Percentiles rank a stretch among this genome's conserved stretches.
phyloP scores from a whole-genome alignment of 2,888 invertebrate genomes.

The Meliscaeva auricollis region DNA sequence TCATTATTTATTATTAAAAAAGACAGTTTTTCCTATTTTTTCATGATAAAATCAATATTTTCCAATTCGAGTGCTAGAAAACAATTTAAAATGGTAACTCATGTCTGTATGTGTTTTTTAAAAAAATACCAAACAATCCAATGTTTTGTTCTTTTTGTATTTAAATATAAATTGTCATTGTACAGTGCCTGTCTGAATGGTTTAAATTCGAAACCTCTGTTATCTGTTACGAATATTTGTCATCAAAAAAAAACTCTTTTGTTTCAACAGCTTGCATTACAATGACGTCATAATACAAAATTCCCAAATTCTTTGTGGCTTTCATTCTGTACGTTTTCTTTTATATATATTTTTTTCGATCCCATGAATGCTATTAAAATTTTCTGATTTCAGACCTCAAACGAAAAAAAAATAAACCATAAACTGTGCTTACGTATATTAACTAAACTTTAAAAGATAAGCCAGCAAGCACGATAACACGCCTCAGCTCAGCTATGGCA shows the following conservation, averaged over 20 bases:
- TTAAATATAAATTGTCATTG: background rate
- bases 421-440: background rate
- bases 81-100: no score
- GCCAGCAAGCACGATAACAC: conserved; percentile 14
- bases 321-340: background rate
- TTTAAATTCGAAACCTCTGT: background rate
- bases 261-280: conserved; percentile 10
- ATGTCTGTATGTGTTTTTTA: no score
- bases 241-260: background rate
- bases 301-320: background rate
- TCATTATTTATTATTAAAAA: no score
- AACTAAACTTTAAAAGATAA: conserved; percentile 5
- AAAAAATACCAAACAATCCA: no score
- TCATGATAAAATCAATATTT: no score
- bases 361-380: background rate
- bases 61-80: no score
- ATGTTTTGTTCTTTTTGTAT: no score
- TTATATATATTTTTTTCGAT: background rate
- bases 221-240: background rate
- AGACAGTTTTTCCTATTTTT: no score
- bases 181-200: background rate
- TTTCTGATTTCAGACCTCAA: background rate
- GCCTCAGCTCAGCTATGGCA: background rate
- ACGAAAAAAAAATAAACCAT: background rate
- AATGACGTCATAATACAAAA: conserved; percentile 5